Conservation (phyloP, 2,888 invertebrate genomes). For the Ypsolopha sequella region DNA sequence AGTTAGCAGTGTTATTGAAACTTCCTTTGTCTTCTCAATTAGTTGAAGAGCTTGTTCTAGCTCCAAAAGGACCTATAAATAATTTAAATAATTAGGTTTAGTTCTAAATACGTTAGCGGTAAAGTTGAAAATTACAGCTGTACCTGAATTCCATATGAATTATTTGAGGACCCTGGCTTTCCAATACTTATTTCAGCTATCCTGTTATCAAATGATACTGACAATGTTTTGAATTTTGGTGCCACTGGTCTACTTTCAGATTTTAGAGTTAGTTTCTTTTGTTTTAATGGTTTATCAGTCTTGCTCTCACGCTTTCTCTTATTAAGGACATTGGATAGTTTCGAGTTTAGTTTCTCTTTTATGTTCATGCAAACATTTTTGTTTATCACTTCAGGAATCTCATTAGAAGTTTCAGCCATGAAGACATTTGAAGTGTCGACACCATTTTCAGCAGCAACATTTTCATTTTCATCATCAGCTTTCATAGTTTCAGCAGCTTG, state of each 20-base stretch:
- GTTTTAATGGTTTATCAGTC: constrained; percentile 42
- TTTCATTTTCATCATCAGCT: constrained; percentile 9
- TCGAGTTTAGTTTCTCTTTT: constrained; percentile 57
- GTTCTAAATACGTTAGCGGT: too few relatives aligned
- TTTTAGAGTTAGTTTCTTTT: constrained; percentile 31
- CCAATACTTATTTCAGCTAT: constrained; percentile 48
- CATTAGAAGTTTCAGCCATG: constrained; percentile 24
- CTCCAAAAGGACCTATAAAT: constrained; percentile 80
- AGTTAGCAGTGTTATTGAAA: constrained; percentile 78
- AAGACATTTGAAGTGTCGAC: constrained; percentile 16
- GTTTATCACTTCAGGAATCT: constrained; percentile 40
- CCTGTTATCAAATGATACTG: constrained; percentile 37
- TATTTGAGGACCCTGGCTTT: constrained; percentile 26
- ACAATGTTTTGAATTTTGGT: constrained; percentile 31
- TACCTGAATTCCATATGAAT: constrained; percentile 37
- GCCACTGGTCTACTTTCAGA: constrained; percentile 14
- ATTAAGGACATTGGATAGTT: constrained; percentile 52
- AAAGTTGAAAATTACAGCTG: constrained; percentile 10
- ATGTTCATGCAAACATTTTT: constrained; percentile 55
- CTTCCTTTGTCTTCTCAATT: constrained; percentile 40
- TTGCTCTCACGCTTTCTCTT: constrained; percentile 55
- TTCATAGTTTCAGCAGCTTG: constrained; percentile 13
- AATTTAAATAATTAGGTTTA: background rate
- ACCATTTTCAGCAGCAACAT: constrained; percentile 8
- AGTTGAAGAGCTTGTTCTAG: constrained; percentile 75